A percentile compares a stretch with the other conserved stretches of the same genome.
These are phyloP conservation scores for Diorhabda sublineata DNA, from an alignment of 1,140 invertebrate genomes.

Conservation along the genomic window DNA sequence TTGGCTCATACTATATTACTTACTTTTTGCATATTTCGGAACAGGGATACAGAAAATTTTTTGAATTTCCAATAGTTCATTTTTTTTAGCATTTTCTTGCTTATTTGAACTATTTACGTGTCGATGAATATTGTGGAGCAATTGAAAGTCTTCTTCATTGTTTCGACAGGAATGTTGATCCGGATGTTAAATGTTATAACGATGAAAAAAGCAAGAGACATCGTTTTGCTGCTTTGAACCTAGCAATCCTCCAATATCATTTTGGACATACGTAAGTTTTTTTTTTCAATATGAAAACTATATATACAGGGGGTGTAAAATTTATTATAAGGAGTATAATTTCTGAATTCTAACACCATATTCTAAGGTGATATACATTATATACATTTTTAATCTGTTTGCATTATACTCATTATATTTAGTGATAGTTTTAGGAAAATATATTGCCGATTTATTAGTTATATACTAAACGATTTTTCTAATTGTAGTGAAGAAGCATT, in stretches of 20 bases:
- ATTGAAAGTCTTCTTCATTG: conserved; percentile 79
- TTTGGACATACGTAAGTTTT: conserved; percentile 75
- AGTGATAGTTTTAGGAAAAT: conserved; percentile 1
- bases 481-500: conserved; percentile 67
- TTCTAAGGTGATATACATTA: no score
- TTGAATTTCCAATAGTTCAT: not conserved
- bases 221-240: conserved; percentile 84
- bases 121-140: conserved; percentile 83
- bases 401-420: not conserved
- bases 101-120: conserved; percentile 82
- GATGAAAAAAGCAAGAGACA: conserved; percentile 71
- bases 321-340: no score
- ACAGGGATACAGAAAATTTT: no score
- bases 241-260: conserved; percentile 80
- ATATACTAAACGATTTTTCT: not conserved
- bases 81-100: conserved; percentile 79
- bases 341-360: no score
- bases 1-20: no score
- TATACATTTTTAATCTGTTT: not conserved
- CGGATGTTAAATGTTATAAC: conserved; percentile 43
- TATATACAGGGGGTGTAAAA: no score
- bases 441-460: not conserved
- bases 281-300: no score
- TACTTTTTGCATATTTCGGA: no score
- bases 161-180: conserved; percentile 68